phyloP scores from a whole-genome alignment of 2,797 vertebrate species.

The Gallirallus australis region DNA sequence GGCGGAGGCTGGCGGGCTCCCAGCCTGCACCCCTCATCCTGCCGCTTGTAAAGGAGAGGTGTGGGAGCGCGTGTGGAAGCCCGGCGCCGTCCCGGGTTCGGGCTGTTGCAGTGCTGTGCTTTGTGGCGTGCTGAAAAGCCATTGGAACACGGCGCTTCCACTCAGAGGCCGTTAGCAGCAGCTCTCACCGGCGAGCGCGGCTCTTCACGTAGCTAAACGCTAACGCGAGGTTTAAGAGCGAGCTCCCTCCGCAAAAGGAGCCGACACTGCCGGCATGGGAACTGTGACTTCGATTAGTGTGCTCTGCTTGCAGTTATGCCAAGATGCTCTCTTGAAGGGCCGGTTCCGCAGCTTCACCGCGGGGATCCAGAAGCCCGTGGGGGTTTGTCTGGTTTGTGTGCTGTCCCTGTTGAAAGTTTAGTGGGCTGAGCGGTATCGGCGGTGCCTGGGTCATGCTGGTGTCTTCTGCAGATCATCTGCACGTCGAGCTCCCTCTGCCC shows the following conservation, averaged over 20 bases:
- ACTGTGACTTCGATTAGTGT: fast-evolving
- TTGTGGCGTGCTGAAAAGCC: neutral
- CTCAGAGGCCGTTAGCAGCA: too few relatives aligned
- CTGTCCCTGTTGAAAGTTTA: fast-evolving
- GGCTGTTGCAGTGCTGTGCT: neutral
- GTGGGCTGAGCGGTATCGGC: fast-evolving
- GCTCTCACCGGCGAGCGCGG: fast-evolving
- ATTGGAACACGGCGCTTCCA: neutral
- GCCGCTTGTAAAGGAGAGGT: fast-evolving
- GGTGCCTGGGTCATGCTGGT: neutral
- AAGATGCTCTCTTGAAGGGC: neutral
- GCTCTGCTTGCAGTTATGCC: neutral
- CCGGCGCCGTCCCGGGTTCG: neutral
- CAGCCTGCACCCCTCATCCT: fast-evolving
- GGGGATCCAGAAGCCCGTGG: fast-evolving
- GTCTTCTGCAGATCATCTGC: fast-evolving
- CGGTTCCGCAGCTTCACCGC: fast-evolving
- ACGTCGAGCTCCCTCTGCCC: neutral
- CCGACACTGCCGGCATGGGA: fast-evolving
- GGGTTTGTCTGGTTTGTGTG: neutral
- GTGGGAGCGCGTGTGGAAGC: fast-evolving
- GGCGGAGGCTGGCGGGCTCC: fast-evolving
- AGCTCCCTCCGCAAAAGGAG: neutral
- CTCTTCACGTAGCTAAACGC: neutral
- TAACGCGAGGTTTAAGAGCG: fast-evolving